These are phyloP conservation scores for Agrochola circellaris DNA, from an alignment of 2,888 invertebrate species.

Conservation along the genomic window DNA sequence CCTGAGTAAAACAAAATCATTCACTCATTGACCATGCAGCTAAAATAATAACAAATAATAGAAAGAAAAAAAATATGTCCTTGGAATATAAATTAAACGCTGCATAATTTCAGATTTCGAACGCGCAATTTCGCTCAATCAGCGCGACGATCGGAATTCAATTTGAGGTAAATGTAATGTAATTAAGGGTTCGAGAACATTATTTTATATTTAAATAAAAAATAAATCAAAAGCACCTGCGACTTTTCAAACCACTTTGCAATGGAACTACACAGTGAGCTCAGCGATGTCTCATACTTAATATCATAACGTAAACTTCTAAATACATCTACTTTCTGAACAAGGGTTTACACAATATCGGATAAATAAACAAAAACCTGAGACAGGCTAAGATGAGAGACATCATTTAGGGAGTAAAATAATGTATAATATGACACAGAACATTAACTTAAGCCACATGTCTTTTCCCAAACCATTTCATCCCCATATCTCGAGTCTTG, in stretches of 20 bases:
- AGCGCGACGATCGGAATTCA: conserved; percentile 58
- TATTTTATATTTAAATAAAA: neutral
- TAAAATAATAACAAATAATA: neutral
- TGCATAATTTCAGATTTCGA: conserved; percentile 62
- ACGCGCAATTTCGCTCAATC: conserved; percentile 66
- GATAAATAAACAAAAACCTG: conserved; percentile 13
- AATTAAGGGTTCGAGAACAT: conserved; percentile 35
- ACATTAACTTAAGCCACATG: conserved; percentile 54
- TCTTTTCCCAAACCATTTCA: conserved; percentile 47
- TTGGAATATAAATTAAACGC: conserved; percentile 28
- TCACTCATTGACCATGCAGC: neutral
- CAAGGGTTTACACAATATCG: conserved; percentile 3
- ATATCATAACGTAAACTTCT: neutral
- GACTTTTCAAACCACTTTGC: neutral
- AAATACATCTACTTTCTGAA: neutral
- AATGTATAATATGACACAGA: conserved; percentile 29
- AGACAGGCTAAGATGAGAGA: conserved; percentile 21
- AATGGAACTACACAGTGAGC: neutral
- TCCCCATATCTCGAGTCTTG: conserved; percentile 35
- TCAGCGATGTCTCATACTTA: neutral
- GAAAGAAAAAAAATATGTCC: neutral
- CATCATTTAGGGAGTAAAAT: conserved; percentile 43
- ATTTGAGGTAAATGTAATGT: conserved; percentile 48
- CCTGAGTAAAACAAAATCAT: conserved; percentile 1
- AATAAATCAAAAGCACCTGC: neutral